Conservation (phyloP, 2,888 invertebrate species). For the Gortyna flavago region DNA sequence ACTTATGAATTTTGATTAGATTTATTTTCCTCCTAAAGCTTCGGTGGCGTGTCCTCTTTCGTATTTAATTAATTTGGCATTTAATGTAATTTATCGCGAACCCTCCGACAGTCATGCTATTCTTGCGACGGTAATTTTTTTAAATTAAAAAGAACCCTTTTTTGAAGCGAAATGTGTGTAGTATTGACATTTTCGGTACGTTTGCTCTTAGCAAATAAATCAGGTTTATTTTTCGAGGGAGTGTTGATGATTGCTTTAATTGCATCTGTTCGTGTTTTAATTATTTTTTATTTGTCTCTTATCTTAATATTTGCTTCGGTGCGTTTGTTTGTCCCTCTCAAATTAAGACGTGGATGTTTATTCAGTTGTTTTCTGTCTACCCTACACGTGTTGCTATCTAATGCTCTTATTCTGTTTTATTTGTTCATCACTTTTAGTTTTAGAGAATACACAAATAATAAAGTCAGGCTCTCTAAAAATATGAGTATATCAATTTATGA, state of each 20-base stretch:
- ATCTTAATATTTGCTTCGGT: slow-evolving; percentile 59
- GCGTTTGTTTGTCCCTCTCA: slow-evolving; percentile 39
- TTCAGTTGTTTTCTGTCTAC: slow-evolving; percentile 38
- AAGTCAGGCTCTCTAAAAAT: neutral
- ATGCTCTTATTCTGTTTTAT: neutral
- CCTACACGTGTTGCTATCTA: neutral
- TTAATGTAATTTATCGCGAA: slow-evolving; percentile 83
- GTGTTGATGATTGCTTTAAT: slow-evolving; percentile 63
- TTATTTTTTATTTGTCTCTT: slow-evolving; percentile 61
- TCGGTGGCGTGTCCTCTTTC: slow-evolving; percentile 74
- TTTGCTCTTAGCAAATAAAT: slow-evolving; percentile 59
- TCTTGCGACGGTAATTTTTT: slow-evolving; percentile 50
- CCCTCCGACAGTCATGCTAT: slow-evolving; percentile 61
- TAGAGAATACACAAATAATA: neutral
- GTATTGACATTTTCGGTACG: slow-evolving; percentile 60
- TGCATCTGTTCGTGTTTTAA: slow-evolving; percentile 62
- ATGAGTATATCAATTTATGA: neutral
- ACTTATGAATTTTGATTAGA: slow-evolving; percentile 78
- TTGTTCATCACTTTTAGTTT: neutral
- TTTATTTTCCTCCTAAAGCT: slow-evolving; percentile 72
- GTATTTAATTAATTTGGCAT: slow-evolving; percentile 83
- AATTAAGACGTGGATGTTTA: slow-evolving; percentile 50
- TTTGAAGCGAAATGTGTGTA: slow-evolving; percentile 52
- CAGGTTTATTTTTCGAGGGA: slow-evolving; percentile 47
- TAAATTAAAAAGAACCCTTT: slow-evolving; percentile 59